These are phyloP conservation scores for Chaunax sp. DNA, from an alignment of 2,797 vertebrate genomes.

Conservation along the genomic window DNA sequence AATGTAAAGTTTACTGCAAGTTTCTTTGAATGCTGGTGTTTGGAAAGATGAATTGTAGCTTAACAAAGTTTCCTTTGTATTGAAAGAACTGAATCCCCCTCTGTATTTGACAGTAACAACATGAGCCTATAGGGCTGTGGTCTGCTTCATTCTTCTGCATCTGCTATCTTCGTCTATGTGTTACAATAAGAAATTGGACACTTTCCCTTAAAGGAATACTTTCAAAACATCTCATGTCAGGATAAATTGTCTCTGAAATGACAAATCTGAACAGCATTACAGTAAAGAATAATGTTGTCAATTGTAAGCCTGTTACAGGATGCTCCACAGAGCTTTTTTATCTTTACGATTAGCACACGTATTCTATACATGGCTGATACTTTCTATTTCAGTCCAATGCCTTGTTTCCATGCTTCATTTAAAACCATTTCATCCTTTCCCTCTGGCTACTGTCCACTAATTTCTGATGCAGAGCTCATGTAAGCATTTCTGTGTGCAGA, in stretches of 20 bases:
- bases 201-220: conserved; percentile 29
- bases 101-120: conserved; percentile 53
- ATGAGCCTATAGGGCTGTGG: conserved; percentile 65
- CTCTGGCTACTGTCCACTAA: conserved; percentile 32
- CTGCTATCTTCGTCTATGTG: conserved; percentile 46
- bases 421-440: conserved; percentile 41
- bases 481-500: conserved; percentile 32
- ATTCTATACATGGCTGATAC: conserved; percentile 2
- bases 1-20: conserved; percentile 43
- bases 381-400: conserved; percentile 33
- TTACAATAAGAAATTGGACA: conserved; percentile 45
- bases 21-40: conserved; percentile 39
- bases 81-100: conserved; percentile 55
- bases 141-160: conserved; percentile 65
- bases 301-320: conserved; percentile 15
- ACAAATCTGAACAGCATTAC: not conserved
- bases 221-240: conserved; percentile 8
- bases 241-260: not conserved
- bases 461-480: conserved; percentile 47
- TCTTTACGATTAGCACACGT: conserved; percentile 9
- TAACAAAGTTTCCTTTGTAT: conserved; percentile 53
- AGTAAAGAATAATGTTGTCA: not conserved
- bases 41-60: conserved; percentile 64
- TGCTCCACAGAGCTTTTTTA: conserved; percentile 18
- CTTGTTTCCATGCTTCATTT: conserved; percentile 34